These are phyloP conservation scores for Phymastichus coffea DNA, from an alignment of 1,140 invertebrate species.

Conservation along the genomic window DNA sequence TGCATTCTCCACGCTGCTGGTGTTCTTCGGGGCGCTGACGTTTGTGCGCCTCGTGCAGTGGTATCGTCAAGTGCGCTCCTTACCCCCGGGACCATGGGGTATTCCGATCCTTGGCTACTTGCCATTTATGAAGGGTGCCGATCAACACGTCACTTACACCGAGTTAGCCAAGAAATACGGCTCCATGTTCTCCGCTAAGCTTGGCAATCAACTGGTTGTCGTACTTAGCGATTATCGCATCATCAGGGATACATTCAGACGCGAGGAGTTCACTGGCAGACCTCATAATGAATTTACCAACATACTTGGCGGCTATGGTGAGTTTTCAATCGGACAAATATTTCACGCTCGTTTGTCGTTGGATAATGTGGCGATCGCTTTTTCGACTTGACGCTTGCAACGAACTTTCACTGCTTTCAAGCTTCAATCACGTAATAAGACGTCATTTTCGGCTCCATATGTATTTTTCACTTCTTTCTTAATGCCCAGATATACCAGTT, in stretches of 20 bases:
- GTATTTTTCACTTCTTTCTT: no score
- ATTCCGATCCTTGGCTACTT: constrained; percentile 80
- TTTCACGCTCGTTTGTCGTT: not conserved
- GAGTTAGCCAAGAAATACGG: constrained; percentile 77
- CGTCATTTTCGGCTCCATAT: no score
- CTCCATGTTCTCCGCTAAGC: constrained; percentile 74
- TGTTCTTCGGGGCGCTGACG: constrained; percentile 60
- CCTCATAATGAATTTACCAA: constrained; percentile 81
- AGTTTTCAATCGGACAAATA: constrained; percentile 52
- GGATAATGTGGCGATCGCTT: no score
- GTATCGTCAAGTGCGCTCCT: constrained; percentile 56
- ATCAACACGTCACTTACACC: constrained; percentile 75
- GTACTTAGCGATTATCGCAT: constrained; percentile 82
- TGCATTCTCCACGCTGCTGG: constrained; percentile 43
- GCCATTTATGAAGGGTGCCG: constrained; percentile 72
- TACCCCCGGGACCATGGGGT: constrained; percentile 85
- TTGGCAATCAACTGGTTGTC: constrained; percentile 80
- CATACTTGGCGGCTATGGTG: constrained; percentile 86
- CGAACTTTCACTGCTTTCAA: no score
- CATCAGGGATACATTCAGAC: constrained; percentile 80
- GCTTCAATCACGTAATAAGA: no score
- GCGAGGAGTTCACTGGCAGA: constrained; percentile 82
- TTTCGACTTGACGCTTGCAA: no score
- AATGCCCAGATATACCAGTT: no score
- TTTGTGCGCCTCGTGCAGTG: constrained; percentile 57